Conservation (phyloP, 1,140 invertebrate genomes). For the Leptinotarsa texana region DNA sequence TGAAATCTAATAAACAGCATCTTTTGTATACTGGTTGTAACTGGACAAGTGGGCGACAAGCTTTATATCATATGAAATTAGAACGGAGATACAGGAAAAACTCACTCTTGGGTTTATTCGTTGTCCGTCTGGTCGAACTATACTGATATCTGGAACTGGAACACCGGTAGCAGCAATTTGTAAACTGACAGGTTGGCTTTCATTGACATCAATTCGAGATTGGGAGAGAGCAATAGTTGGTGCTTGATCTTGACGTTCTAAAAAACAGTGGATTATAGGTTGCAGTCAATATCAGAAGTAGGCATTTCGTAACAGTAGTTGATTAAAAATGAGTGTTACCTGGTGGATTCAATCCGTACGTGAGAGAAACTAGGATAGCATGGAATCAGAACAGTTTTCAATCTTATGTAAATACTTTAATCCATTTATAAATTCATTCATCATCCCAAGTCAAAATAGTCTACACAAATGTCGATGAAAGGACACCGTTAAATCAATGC, state of each 20-base stretch:
- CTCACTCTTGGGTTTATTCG: slow-evolving; percentile 58
- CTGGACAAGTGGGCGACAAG: no score
- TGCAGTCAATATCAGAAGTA: not conserved
- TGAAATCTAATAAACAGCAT: no score
- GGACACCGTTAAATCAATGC: no score
- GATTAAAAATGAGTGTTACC: slow-evolving; percentile 15
- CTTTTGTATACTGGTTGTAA: no score
- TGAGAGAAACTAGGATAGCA: slow-evolving; percentile 27
- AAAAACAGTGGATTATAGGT: slow-evolving; percentile 13
- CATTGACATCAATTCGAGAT: slow-evolving; percentile 66
- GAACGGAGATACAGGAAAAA: not conserved
- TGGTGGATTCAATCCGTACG: slow-evolving; percentile 17
- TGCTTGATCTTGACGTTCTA: slow-evolving; percentile 53
- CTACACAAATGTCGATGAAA: no score
- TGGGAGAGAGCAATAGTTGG: slow-evolving; percentile 71
- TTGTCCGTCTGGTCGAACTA: slow-evolving; percentile 65
- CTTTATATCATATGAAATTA: no score
- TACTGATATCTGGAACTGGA: slow-evolving; percentile 72
- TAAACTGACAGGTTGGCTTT: slow-evolving; percentile 77
- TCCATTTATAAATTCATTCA: no score
- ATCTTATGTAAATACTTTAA: no score
- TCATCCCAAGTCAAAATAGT: no score
- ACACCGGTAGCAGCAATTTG: slow-evolving; percentile 74
- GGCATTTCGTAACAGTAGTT: not conserved
- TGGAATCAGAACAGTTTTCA: not conserved